A percentile compares a stretch with the other conserved stretches of the same genome.
These are phyloP conservation scores for Holocentrus rufus DNA, from an alignment of 2,797 vertebrate genomes.

Conservation along the genomic window DNA sequence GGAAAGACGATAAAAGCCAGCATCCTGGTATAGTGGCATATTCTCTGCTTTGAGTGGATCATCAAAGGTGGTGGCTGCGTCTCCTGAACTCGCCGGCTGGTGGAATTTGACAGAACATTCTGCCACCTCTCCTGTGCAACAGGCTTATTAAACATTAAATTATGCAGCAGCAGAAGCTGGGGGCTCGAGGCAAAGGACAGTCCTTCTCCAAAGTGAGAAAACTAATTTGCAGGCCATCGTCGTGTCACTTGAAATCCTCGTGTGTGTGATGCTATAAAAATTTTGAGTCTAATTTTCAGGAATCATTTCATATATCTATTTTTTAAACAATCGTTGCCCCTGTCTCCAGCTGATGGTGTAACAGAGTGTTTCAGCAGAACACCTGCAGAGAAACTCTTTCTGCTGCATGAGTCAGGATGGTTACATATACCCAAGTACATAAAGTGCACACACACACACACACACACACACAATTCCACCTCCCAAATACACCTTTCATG, in stretches of 20 bases:
- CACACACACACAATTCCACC: neutral
- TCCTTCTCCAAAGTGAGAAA: slow-evolving; percentile 42
- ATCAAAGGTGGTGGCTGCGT: slow-evolving; percentile 29
- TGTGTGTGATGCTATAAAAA: slow-evolving; percentile 12
- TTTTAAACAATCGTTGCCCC: slow-evolving; percentile 1
- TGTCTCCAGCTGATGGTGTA: slow-evolving; percentile 14
- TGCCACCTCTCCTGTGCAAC: slow-evolving; percentile 42
- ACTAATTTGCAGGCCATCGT: slow-evolving; percentile 35
- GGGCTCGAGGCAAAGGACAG: slow-evolving; percentile 30
- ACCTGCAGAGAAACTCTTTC: slow-evolving; percentile 18
- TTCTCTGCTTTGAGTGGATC: slow-evolving; percentile 34
- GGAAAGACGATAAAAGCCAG: neutral
- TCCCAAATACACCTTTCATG: slow-evolving; percentile 19
- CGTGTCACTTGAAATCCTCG: slow-evolving; percentile 32
- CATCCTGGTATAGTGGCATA: neutral
- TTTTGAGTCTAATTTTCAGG: slow-evolving; percentile 1
- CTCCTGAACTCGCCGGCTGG: slow-evolving; percentile 8
- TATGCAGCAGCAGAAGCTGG: slow-evolving; percentile 53
- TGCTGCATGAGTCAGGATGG: slow-evolving; percentile 24
- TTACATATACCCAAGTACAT: neutral
- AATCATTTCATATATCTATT: neutral
- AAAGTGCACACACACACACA: neutral
- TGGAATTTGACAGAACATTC: slow-evolving; percentile 42
- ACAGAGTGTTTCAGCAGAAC: slow-evolving; percentile 17
- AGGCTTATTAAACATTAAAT: slow-evolving; percentile 64